Conservation (phyloP, 2,888 invertebrate species). For the Tachina grossa region DNA sequence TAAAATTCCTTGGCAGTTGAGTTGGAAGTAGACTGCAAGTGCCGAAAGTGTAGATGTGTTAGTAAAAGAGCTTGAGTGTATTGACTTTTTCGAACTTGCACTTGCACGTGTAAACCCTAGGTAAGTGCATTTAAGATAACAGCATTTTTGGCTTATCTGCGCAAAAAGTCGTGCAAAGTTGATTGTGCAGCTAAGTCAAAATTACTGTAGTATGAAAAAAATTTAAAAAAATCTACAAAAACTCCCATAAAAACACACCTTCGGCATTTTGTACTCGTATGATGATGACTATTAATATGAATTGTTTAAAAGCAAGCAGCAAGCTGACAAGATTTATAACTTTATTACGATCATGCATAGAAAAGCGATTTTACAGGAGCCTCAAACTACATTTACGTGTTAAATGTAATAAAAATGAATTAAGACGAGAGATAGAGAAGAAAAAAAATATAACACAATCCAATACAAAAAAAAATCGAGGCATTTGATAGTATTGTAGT, state of each 20-base stretch:
- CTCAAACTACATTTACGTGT: slow-evolving; percentile 67
- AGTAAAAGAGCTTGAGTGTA: too few relatives aligned
- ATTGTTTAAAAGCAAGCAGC: slow-evolving; percentile 44
- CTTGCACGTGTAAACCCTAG: too few relatives aligned
- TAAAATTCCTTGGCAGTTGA: too few relatives aligned
- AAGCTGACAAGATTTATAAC: slow-evolving; percentile 70
- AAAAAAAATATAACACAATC: background rate
- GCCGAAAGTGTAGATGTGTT: too few relatives aligned
- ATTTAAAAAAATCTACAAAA: slow-evolving; percentile 58
- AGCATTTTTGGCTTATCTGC: too few relatives aligned
- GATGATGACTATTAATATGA: slow-evolving; percentile 64
- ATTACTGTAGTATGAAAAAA: background rate
- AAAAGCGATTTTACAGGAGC: slow-evolving; percentile 69
- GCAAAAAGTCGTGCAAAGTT: too few relatives aligned
- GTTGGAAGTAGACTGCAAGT: too few relatives aligned
- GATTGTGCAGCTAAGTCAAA: too few relatives aligned
- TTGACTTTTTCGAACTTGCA: too few relatives aligned
- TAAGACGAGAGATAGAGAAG: background rate
- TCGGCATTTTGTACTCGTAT: slow-evolving; percentile 19
- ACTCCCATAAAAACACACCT: slow-evolving; percentile 68
- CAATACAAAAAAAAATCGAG: background rate
- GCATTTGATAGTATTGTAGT: slow-evolving; percentile 10
- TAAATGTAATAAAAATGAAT: slow-evolving; percentile 63
- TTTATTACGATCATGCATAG: slow-evolving; percentile 69
- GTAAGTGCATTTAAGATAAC: too few relatives aligned